A percentile compares a stretch with the other conserved stretches of the same genome.
These are phyloP conservation scores for Thunnus maccoyii DNA, from an alignment of 2,113 vertebrate species.

Conservation along the genomic window DNA sequence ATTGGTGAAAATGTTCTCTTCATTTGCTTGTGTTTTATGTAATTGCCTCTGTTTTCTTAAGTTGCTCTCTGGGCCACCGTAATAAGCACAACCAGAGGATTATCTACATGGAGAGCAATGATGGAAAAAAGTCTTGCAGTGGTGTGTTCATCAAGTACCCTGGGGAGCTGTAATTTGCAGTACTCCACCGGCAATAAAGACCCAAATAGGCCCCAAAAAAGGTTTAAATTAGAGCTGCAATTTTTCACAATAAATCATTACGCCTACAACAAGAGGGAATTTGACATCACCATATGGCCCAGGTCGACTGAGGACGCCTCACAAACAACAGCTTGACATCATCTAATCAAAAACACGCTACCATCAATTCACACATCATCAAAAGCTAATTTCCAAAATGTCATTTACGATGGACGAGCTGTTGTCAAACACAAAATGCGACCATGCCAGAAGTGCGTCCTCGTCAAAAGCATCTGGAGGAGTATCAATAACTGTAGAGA, in stretches of 20 bases:
- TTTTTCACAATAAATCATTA: constrained; percentile 54
- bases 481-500: constrained; percentile 42
- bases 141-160: constrained; percentile 27
- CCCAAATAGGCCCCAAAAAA: not conserved
- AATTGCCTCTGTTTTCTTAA: not conserved
- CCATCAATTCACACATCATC: constrained; percentile 37
- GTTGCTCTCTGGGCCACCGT: not conserved
- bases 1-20: not conserved
- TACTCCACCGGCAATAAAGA: constrained; percentile 40
- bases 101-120: not conserved
- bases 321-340: constrained; percentile 38
- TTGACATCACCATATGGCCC: constrained; percentile 38
- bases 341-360: constrained; percentile 48
- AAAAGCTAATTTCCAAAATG: constrained; percentile 18
- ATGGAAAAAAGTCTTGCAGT: not conserved
- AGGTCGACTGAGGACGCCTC: constrained; percentile 44
- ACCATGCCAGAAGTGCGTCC: constrained; percentile 30
- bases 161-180: constrained; percentile 63
- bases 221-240: constrained; percentile 44
- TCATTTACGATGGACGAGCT: not conserved
- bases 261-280: constrained; percentile 31
- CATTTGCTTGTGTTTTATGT: not conserved
- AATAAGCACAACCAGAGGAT: constrained; percentile 4
- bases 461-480: constrained; percentile 43
- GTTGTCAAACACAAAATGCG: constrained; percentile 22